Evolutionary conservation across 2,113 vertebrate genomes (phyloP).

Genomic region (Calidris pygmaea): DNA sequence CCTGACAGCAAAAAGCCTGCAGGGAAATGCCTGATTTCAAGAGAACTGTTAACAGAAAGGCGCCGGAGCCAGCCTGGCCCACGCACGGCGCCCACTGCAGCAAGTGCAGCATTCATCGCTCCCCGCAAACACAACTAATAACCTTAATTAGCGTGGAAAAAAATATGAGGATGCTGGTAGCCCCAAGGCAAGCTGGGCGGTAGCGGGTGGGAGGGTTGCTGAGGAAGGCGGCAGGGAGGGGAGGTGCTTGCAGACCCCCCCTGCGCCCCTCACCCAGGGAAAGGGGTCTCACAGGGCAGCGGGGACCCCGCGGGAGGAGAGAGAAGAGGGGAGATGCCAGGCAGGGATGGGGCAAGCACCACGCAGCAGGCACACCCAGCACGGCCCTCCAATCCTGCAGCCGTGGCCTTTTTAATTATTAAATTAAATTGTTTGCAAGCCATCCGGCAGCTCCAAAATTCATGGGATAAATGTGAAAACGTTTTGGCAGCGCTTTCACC

Average conservation of each 20-base stretch:
- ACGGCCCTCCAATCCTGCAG: background rate
- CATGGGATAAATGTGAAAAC: accelerated
- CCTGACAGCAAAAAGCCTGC: background rate
- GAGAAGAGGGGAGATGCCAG: accelerated
- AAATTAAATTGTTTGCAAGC: background rate
- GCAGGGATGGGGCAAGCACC: accelerated
- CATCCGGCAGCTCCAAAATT: background rate
- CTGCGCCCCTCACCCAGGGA: accelerated
- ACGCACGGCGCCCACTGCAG: background rate
- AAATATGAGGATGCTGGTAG: background rate
- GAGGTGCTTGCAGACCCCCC: background rate
- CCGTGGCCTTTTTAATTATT: accelerated
- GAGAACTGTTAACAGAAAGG: background rate
- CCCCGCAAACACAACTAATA: background rate
- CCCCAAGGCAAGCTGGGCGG: background rate
- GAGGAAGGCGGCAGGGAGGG: background rate
- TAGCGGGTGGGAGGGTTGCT: accelerated
- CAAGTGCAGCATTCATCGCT: background rate
- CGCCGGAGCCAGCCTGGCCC: background rate
- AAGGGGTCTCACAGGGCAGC: accelerated
- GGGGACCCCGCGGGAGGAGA: background rate
- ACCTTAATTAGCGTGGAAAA: background rate
- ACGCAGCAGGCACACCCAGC: accelerated
- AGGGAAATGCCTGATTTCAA: background rate
- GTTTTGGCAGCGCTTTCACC: background rate